Evolutionary conservation across 2,888 invertebrate genomes (phyloP).

Genomic region (Eristalinus sepulchralis): DNA sequence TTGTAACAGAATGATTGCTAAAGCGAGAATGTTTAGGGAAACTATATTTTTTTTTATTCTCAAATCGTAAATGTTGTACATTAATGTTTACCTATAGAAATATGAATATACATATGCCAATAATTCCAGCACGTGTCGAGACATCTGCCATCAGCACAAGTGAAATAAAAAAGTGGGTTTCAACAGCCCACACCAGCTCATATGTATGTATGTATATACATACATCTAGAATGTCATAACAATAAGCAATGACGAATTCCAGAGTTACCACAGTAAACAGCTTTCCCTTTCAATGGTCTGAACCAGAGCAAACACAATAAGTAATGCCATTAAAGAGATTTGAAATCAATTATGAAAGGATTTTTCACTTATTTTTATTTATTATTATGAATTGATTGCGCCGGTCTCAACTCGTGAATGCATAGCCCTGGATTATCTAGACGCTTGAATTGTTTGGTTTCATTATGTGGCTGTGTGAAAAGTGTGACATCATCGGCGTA

Average conservation of each 20-base stretch:
- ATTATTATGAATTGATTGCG: slow-evolving; percentile 24
- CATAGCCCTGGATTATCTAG: slow-evolving; percentile 43
- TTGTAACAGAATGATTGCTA: too few species aligned
- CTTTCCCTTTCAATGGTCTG: slow-evolving; percentile 38
- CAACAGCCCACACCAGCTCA: slow-evolving; percentile 6
- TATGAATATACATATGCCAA: neutral
- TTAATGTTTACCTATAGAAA: too few species aligned
- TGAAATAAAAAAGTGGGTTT: neutral
- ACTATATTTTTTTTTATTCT: too few species aligned
- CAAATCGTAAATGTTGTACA: too few species aligned
- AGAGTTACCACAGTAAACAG: slow-evolving; percentile 7
- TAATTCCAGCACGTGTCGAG: neutral
- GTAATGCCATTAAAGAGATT: slow-evolving; percentile 28
- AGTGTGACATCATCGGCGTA: slow-evolving; percentile 57
- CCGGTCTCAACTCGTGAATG: slow-evolving; percentile 26
- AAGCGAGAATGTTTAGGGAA: too few species aligned
- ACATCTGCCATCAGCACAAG: neutral
- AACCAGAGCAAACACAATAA: slow-evolving; percentile 10
- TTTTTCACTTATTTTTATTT: slow-evolving; percentile 13
- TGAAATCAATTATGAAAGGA: slow-evolving; percentile 25
- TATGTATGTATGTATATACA: too few species aligned
- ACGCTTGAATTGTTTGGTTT: slow-evolving; percentile 19
- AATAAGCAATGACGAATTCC: slow-evolving; percentile 1
- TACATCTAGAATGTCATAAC: neutral
- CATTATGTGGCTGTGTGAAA: slow-evolving; percentile 30